Percentiles rank a stretch among this genome's conserved stretches.
Conservation (phyloP, 2,113 vertebrate species). For the Nannospalax galili region DNA sequence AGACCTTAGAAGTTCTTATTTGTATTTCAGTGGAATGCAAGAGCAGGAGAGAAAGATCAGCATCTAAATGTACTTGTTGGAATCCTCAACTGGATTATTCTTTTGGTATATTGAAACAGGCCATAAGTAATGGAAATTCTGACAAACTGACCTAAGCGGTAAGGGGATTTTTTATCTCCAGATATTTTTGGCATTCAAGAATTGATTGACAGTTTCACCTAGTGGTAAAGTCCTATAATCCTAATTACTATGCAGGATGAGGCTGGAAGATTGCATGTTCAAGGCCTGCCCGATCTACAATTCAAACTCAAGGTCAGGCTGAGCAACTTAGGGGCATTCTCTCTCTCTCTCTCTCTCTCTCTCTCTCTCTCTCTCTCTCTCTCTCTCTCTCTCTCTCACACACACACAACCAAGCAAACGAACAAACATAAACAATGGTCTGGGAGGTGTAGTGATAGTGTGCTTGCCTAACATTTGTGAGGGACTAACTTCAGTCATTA, state of each 20-base stretch:
- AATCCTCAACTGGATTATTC: constrained; percentile 24
- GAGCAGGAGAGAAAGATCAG: background rate
- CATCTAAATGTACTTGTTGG: constrained; percentile 48
- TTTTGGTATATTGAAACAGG: constrained; percentile 2
- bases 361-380: too few relatives aligned
- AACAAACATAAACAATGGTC: too few relatives aligned
- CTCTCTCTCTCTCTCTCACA: too few relatives aligned
- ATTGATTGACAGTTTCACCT: background rate
- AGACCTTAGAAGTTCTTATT: constrained; percentile 16
- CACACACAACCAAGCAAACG: too few relatives aligned
- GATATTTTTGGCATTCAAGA: background rate
- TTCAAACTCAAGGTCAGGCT: background rate
- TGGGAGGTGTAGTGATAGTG: background rate
- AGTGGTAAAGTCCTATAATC: background rate
- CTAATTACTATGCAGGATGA: background rate
- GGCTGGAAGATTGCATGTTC: background rate
- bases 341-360: background rate
- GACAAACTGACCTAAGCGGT: constrained; percentile 23
- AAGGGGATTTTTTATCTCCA: constrained; percentile 2
- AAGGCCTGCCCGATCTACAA: background rate
- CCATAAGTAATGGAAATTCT: constrained; percentile 44
- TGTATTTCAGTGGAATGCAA: background rate
- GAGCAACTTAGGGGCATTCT: background rate
- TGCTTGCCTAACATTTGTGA: background rate
- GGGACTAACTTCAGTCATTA: background rate